Percentiles rank a stretch among this genome's conserved stretches.
Evolutionary conservation across 2,888 invertebrate species (phyloP).

Genomic region (Ramazzottius varieornatus): DNA sequence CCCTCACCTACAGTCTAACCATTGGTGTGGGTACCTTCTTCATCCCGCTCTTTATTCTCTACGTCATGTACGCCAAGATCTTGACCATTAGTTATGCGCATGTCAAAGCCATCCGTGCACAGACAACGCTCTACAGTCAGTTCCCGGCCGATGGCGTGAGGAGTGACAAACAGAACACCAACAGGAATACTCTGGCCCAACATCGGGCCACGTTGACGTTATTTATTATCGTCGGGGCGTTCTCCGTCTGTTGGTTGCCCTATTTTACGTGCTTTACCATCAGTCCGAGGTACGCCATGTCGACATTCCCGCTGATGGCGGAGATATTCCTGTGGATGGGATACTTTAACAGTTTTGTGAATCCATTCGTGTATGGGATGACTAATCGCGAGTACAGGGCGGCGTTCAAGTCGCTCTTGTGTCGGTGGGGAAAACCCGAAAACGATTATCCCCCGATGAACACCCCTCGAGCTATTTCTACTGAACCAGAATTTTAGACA

Average conservation of each 20-base stretch:
- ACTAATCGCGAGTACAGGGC: not conserved
- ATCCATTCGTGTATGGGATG: slow-evolving; percentile 3
- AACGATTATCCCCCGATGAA: no score
- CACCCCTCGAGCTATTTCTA: no score
- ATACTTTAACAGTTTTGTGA: slow-evolving; percentile 1
- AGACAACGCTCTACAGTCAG: not conserved
- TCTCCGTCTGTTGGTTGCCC: slow-evolving; percentile 5
- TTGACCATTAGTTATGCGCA: not conserved
- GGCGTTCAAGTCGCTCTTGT: not conserved
- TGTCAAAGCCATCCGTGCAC: not conserved
- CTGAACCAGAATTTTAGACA: no score
- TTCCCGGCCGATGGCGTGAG: not conserved
- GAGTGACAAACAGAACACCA: not conserved
- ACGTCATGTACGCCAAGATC: not conserved
- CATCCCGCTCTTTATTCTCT: slow-evolving; percentile 1
- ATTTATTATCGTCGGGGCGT: slow-evolving; percentile 2
- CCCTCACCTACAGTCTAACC: not conserved
- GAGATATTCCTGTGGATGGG: slow-evolving; percentile 4
- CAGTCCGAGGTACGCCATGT: not conserved
- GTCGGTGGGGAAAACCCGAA: not conserved
- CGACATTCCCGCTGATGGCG: not conserved
- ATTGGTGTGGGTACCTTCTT: slow-evolving; percentile 4
- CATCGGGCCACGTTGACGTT: slow-evolving; percentile 4
- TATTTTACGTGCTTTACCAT: slow-evolving; percentile 4
- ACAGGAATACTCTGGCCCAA: not conserved